Base-by-base conservation (phyloP, 2,888 invertebrate species). In the Noctua pronuba region DNA sequence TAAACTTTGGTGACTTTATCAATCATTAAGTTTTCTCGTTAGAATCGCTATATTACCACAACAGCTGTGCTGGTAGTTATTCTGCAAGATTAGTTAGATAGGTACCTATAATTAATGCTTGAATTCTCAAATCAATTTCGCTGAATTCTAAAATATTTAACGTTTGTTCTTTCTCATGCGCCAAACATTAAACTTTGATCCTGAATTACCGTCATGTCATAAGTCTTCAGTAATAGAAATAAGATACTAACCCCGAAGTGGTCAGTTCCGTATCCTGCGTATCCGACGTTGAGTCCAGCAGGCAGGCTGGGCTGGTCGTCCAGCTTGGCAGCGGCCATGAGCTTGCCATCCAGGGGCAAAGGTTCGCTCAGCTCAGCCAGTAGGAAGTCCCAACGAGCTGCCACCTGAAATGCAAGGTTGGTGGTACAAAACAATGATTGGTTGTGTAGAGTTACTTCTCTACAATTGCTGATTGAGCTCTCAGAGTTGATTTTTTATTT, bases 351-450 rank as follows among this genome's bases (percentile, higher is more conserved):
- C 71, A 96, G 80, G 1, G 92, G 92, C 18, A 96, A 88, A 0
- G 96, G 95, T 13, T 93, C 91, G n/a, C 85, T 90, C 64, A 96
- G 88, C 85, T 96, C 96, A 0, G 91, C 96, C 65, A 96, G 86
- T 60, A 96, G 80, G 90, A 94, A 96, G 91, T 96, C 96, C 93
- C 93, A 96, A 74, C 93, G 91, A 16, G 96, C 96, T 49, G 92
- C 95, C 38, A 96, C 95, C 96, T 96, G 88, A 16, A 77, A 85
- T 21, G 38, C 10, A 31, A 72, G 3, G 16, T 69, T 58, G 28
- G 0, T 16, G 8, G 18, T 85, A 18, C 38, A 41, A 77, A 31
- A 21, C 5, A n/a, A n/a, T n/a, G n/a, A n/a, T n/a, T n/a, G n/a
- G n/a, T n/a, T n/a, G n/a, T n/a, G n/a, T n/a, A n/a, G n/a, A n/a